Base-by-base conservation (phyloP, 2,888 invertebrate species). In the Phymatocera aterrima region DNA sequence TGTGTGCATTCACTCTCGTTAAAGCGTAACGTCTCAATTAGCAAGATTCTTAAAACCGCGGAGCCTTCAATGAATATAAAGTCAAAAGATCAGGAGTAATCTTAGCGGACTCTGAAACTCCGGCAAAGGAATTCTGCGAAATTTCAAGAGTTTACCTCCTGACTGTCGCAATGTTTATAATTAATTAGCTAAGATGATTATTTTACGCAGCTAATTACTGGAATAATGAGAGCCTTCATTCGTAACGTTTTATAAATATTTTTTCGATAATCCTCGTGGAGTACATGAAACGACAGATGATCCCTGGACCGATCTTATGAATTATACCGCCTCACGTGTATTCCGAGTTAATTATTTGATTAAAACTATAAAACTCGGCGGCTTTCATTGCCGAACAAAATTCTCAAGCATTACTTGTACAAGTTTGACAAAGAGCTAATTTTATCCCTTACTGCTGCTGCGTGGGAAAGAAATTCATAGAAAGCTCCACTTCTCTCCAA, bases 181-280 rank as follows among this genome's bases (percentile, higher is more conserved):
- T 78, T 74, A 78, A 74, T 78, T 61, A 74, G 60, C 46, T 28
- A 48, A 78, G 78, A 78, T 74, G 24, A 75, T 78, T 78, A 54
- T 70, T 74, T 57, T 70, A 74, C 31, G 48, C 46, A 18, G 34
- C 60, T 34, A 74, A 46, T 40, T 75, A 75, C 57, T 37, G 21
- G 57, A 24, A 75, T 75, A 75, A 75, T 75, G 75, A 75, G 51
- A 75, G 40, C 54, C 75, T 75, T 75, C 60, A 75, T 75, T 28
- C 57, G 34, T 57, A 60, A 54, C 37, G 75, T 37, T 75, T 54
- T 37, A 54, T 75, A 60, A 75, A 75, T 57, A 72, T 72, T 72
- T 72, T n/a, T 31, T 34, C 48, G 31, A 51, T 72, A 51, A 72
- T 72, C 72, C 31, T n/a, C 2, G n/a, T 15, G 68, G 24, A 24